Evolutionary conservation across 2,888 invertebrate genomes (phyloP), one percentile per base, ranked within the genome.

Genomic region (Tetragonisca angustula): DNA sequence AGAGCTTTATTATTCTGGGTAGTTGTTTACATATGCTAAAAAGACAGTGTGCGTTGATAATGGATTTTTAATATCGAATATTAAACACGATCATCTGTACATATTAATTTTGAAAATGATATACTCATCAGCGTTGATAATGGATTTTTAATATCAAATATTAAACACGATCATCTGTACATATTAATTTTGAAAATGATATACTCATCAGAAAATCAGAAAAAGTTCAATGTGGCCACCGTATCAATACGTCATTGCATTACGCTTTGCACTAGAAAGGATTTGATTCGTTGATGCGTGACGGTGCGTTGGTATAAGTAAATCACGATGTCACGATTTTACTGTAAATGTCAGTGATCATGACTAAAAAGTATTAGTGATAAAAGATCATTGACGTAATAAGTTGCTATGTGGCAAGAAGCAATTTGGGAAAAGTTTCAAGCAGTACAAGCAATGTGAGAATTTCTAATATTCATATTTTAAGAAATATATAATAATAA

Each of bases 291-390:
- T 17, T 82, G 85, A 87, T 85, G 83, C 90, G 78, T 89, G 76
- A 84, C 87, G 71, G 74, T 78, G 70, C 82, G 75, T 90, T 87
- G 81, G 82, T 68, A 56, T 67, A 24, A 67, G 71, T 84, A 80
- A 87, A 87, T 90, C 89, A 90, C 87, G 89, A 91, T 89, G 85
- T 89, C 89, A 90, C 87, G 89, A 91, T 89, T 91, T 90, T 89
- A 89, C 89, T 91, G 89, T 88, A 91, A 91, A 91, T 91, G 89
- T 89, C 89, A 91, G 89, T 80, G 76, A 81, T 79, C 81, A 79
- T 79, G 78, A 81, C 74, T 79, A 74, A 75, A 82, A 83, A 70
- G 76, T 50, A 73, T 76, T 68, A 49, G 36, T 70, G 78, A 86
- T 84, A 86, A 86, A 86, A 76, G 77, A 80, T 77, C 62, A 81